Percentiles rank a stretch among this genome's conserved stretches.
These are phyloP conservation scores for Tachyglossus aculeatus DNA, from an alignment of 2,797 vertebrate genomes.

Conservation along the genomic window DNA sequence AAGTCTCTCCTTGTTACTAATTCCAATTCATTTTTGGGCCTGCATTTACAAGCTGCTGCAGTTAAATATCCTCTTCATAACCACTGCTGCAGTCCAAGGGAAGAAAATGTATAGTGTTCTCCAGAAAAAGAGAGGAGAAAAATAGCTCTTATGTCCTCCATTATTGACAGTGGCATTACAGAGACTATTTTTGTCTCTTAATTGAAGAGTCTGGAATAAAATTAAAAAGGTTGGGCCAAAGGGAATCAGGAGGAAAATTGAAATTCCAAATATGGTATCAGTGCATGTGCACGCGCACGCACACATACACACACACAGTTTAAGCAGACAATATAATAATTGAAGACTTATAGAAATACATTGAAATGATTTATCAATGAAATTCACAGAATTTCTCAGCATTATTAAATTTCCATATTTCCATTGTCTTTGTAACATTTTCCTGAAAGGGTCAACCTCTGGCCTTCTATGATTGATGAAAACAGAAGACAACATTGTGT, in stretches of 20 bases:
- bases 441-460: conserved; percentile 5
- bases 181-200: background rate
- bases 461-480: background rate
- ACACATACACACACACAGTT: background rate
- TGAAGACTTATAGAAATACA: background rate
- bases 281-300: background rate
- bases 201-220: background rate
- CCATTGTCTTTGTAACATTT: background rate
- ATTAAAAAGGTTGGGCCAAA: background rate
- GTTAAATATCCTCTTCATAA: too few relatives aligned
- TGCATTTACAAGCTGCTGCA: too few relatives aligned
- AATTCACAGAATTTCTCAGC: conserved; percentile 1
- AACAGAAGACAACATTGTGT: background rate
- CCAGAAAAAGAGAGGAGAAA: too few relatives aligned
- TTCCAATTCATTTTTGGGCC: too few relatives aligned
- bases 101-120: too few relatives aligned
- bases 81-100: too few relatives aligned
- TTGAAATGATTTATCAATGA: background rate
- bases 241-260: background rate
- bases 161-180: background rate
- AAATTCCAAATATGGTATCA: background rate
- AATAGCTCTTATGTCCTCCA: background rate
- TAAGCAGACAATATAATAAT: background rate
- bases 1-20: too few relatives aligned
- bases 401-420: background rate